phyloP scores from a whole-genome alignment of 2,113 vertebrate genomes.

The Jaculus jaculus region DNA sequence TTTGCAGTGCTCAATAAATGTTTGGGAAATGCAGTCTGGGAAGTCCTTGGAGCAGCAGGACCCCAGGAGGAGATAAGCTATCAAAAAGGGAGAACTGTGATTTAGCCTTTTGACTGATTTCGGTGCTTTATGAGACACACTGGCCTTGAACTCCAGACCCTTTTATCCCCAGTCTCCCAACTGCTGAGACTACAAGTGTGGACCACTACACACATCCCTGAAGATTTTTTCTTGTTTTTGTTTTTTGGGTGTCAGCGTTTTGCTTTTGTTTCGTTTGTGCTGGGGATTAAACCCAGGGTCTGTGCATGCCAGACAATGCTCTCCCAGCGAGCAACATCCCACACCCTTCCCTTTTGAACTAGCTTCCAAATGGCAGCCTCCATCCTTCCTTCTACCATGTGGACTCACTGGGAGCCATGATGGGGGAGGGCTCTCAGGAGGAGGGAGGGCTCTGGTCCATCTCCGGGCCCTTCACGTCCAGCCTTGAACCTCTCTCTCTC shows the following conservation, averaged over 20 bases:
- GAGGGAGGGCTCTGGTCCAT: background rate
- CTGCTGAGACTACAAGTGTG: background rate
- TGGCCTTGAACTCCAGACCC: background rate
- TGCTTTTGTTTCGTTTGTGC: background rate
- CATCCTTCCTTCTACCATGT: background rate
- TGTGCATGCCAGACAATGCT: background rate
- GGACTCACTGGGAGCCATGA: background rate
- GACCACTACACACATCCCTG: background rate
- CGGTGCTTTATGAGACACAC: background rate
- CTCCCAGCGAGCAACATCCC: no score
- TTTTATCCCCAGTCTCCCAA: background rate
- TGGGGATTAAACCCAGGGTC: background rate
- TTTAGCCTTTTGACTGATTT: background rate
- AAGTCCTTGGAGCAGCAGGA: background rate
- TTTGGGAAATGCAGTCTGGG: no score
- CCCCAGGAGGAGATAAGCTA: background rate
- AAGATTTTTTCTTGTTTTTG: background rate
- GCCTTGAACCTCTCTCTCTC: background rate
- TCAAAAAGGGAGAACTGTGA: background rate
- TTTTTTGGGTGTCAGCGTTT: no score
- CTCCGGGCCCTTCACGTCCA: background rate
- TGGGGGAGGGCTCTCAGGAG: background rate
- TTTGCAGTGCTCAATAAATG: no score
- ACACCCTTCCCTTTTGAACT: background rate
- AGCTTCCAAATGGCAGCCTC: background rate